phyloP scores from a whole-genome alignment of 2,888 invertebrate species.

The Entomobrya multifasciata region DNA sequence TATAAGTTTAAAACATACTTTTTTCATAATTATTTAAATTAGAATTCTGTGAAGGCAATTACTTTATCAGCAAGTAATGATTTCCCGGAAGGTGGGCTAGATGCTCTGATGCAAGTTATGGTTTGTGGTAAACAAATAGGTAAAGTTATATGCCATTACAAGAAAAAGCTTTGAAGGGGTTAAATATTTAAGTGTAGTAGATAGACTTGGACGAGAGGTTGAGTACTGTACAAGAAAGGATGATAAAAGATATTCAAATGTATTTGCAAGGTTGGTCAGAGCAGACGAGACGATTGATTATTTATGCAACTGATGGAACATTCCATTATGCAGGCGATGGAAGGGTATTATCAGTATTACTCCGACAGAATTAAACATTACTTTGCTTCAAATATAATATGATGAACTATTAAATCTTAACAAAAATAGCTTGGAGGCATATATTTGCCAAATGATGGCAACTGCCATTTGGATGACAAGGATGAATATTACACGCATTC shows the following conservation, averaged over 20 bases:
- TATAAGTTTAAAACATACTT: no score
- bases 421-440: conserved; percentile 91
- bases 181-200: no score
- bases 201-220: no score
- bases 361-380: no score
- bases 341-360: conserved; percentile 90
- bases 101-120: conserved; percentile 99
- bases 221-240: not conserved
- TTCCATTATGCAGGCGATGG: conserved; percentile 99
- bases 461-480: conserved; percentile 89
- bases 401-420: not conserved
- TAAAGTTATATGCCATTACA: no score
- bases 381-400: no score
- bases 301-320: conserved; percentile 94
- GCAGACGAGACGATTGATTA: conserved; percentile 62
- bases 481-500: conserved; percentile 90
- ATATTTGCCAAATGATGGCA: conserved; percentile 95
- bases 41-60: conserved; percentile 89
- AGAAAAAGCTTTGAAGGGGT: no score
- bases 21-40: conserved; percentile 52
- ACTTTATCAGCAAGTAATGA: conserved; percentile 98
- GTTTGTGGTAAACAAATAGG: conserved; percentile 86
- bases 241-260: not conserved
- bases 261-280: conserved; percentile 71
- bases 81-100: conserved; percentile 99